Percentiles rank a stretch among this genome's conserved stretches.
These are phyloP conservation scores for Leucania comma DNA, from an alignment of 2,888 invertebrate species.

Conservation along the genomic window DNA sequence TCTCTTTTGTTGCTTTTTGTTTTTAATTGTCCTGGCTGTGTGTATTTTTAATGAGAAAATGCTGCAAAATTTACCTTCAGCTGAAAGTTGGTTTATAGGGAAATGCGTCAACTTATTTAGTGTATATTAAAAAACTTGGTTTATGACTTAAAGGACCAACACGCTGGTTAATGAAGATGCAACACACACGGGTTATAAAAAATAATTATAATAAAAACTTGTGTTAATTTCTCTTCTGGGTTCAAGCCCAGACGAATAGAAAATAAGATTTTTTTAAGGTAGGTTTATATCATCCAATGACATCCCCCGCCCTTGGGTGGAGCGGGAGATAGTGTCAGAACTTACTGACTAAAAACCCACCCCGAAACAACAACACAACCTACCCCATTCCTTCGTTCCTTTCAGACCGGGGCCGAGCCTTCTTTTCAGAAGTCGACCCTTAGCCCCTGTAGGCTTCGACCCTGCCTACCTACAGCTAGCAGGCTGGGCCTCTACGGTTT, in stretches of 20 bases:
- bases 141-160: constrained; percentile 16
- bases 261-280: too few relatives aligned
- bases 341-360: too few relatives aligned
- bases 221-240: background rate
- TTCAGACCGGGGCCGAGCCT: too few relatives aligned
- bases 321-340: too few relatives aligned
- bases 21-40: constrained; percentile 62
- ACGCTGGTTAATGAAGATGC: constrained; percentile 8
- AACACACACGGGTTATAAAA: constrained; percentile 11
- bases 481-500: too few relatives aligned
- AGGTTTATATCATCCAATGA: too few relatives aligned
- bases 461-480: too few relatives aligned
- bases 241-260: background rate
- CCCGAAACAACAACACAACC: too few relatives aligned
- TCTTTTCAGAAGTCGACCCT: too few relatives aligned
- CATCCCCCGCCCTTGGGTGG: too few relatives aligned
- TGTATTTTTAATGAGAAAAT: constrained; percentile 50
- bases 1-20: constrained; percentile 71
- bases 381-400: too few relatives aligned
- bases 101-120: constrained; percentile 44
- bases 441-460: too few relatives aligned
- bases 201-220: background rate
- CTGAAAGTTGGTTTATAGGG: constrained; percentile 1
- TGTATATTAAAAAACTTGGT: constrained; percentile 32
- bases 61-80: constrained; percentile 22